A percentile compares a stretch with the other conserved stretches of the same genome.
Conservation (phyloP, 1,140 invertebrate genomes). For the Drosophila eugracilis region DNA sequence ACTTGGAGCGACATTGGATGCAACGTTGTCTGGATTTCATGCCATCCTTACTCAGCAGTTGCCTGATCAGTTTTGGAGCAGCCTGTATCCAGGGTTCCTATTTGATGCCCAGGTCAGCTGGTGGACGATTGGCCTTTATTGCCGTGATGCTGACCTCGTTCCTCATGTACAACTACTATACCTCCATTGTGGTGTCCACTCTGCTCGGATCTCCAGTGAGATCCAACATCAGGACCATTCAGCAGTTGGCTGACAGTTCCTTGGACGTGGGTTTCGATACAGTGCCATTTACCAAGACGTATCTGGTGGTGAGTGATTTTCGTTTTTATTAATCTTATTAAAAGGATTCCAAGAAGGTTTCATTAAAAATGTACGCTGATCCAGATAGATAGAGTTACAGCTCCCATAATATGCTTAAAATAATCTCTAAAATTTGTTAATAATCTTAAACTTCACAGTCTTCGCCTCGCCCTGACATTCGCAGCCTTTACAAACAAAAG, state of each 20-base stretch:
- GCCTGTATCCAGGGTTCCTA: constrained; percentile 76
- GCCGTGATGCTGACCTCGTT: constrained; percentile 71
- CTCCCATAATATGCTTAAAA: no score
- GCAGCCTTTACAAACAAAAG: constrained; percentile 60
- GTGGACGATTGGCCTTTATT: constrained; percentile 72
- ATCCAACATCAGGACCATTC: constrained; percentile 71
- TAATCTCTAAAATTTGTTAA: not conserved
- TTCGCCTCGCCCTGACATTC: constrained; percentile 63
- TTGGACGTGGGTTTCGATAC: constrained; percentile 72
- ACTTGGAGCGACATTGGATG: constrained; percentile 55
- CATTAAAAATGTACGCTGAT: no score
- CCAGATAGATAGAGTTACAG: no score
- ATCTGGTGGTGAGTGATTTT: constrained; percentile 62
- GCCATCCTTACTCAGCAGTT: constrained; percentile 67
- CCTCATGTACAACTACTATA: constrained; percentile 83
- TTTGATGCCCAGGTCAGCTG: constrained; percentile 63
- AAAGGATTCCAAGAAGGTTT: not conserved
- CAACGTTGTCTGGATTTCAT: constrained; percentile 45
- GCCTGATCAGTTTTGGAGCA: constrained; percentile 70
- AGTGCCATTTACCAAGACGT: constrained; percentile 59
- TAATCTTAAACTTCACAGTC: constrained; percentile 21
- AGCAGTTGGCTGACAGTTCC: constrained; percentile 75
- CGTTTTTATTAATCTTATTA: not conserved
- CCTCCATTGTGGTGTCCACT: constrained; percentile 76
- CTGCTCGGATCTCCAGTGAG: constrained; percentile 73